phyloP scores from a whole-genome alignment of 1,140 invertebrate genomes.

The Penaeus vannamei region DNA sequence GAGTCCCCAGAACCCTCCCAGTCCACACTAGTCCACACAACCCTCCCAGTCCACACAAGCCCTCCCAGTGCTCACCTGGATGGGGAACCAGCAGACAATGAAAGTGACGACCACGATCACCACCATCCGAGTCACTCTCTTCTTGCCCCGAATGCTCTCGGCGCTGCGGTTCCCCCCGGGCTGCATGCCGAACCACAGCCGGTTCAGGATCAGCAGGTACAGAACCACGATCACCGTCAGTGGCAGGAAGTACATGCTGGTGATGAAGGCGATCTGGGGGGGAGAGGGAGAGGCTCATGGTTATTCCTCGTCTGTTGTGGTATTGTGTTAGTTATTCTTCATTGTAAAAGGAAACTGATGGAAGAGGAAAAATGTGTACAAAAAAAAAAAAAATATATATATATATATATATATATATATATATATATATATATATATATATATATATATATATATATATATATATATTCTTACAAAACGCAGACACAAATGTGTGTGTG shows the following conservation, averaged over 20 bases:
- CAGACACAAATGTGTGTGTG: background rate
- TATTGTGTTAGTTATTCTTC: background rate
- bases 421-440: background rate
- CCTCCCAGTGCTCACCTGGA: constrained; percentile 77
- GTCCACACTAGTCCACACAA: background rate
- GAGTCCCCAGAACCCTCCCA: background rate
- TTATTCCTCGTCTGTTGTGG: background rate
- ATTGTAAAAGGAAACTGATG: too few relatives aligned
- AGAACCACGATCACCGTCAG: constrained; percentile 89
- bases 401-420: background rate
- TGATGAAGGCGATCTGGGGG: constrained; percentile 84
- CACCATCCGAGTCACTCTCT: constrained; percentile 93
- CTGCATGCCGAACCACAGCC: constrained; percentile 82
- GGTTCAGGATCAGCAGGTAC: constrained; percentile 91
- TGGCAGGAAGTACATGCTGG: constrained; percentile 88
- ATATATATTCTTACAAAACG: background rate
- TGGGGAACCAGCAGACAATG: constrained; percentile 95
- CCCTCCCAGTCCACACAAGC: background rate
- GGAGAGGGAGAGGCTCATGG: background rate
- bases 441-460: background rate
- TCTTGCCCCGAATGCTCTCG: constrained; percentile 85
- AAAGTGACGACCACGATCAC: constrained; percentile 95
- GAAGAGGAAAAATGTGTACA: background rate
- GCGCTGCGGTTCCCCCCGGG: constrained; percentile 81
- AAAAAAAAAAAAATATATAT: background rate